Conservation (phyloP, 2,888 invertebrate species). For the Chrysina gloriosa region DNA sequence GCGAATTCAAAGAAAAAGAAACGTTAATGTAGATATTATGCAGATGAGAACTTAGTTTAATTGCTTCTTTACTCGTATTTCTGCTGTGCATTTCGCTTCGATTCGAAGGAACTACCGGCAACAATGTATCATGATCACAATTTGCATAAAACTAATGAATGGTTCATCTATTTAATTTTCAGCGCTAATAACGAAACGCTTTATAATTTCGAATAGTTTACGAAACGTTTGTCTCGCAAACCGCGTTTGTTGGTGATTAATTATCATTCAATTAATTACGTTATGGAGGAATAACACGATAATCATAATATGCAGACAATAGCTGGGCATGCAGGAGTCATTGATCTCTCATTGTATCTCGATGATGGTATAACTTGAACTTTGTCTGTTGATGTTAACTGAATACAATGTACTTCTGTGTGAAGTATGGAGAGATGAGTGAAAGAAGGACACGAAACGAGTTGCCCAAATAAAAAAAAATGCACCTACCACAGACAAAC, state of each 20-base stretch:
- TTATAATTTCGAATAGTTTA: background rate
- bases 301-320: background rate
- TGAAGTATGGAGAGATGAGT: no score
- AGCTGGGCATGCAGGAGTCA: background rate
- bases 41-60: no score
- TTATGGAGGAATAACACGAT: background rate
- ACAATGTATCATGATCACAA: background rate
- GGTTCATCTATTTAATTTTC: background rate
- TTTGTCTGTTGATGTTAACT: no score
- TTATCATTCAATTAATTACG: background rate
- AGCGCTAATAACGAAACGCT: background rate
- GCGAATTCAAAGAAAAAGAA: no score
- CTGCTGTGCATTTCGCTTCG: no score
- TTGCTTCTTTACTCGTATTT: no score
- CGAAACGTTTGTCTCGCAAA: background rate
- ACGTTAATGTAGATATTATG: background rate
- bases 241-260: background rate
- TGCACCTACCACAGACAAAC: no score
- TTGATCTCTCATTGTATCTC: slow-evolving; percentile 1
- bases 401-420: no score
- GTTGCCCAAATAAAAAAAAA: no score
- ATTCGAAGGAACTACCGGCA: background rate
- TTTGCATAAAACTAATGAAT: no score
- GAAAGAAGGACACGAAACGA: no score
- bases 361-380: no score